phyloP scores from a whole-genome alignment of 2,113 vertebrate species.

The Sorex fumeus region DNA sequence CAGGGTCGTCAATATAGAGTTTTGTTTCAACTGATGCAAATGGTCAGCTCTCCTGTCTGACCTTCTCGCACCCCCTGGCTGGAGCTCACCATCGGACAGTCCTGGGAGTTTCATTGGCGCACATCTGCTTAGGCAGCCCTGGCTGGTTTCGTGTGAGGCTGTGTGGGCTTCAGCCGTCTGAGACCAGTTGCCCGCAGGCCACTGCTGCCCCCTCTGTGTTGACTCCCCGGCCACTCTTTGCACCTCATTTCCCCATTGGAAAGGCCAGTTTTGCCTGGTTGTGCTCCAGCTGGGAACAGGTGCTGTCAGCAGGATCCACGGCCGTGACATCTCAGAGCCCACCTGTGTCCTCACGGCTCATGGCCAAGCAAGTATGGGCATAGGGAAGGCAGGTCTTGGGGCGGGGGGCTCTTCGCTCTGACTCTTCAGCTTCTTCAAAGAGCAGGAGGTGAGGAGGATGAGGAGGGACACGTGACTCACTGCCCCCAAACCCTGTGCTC shows the following conservation, averaged over 20 bases:
- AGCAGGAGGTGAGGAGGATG: neutral
- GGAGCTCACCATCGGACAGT: rapidly evolving
- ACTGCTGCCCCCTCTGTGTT: neutral
- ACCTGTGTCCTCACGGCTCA: no score
- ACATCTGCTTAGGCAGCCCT: rapidly evolving
- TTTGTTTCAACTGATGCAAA: neutral
- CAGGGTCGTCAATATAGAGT: neutral
- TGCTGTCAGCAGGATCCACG: neutral
- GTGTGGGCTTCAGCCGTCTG: rapidly evolving
- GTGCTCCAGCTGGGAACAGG: neutral
- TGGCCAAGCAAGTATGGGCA: neutral
- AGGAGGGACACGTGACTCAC: no score
- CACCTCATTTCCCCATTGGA: neutral
- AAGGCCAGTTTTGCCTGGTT: rapidly evolving
- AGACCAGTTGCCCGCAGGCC: rapidly evolving
- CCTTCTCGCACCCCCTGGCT: neutral
- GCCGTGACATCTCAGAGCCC: neutral
- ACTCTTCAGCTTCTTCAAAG: neutral
- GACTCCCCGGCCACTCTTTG: neutral
- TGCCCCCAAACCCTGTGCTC: no score
- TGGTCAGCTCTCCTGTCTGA: neutral
- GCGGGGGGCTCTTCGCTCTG: neutral
- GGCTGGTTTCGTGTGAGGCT: neutral
- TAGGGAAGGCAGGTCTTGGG: neutral
- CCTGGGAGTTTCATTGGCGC: neutral